A percentile compares a stretch with the other conserved stretches of the same genome.
Conservation (phyloP, 2,888 invertebrate genomes). For the Heliconius aoede region DNA sequence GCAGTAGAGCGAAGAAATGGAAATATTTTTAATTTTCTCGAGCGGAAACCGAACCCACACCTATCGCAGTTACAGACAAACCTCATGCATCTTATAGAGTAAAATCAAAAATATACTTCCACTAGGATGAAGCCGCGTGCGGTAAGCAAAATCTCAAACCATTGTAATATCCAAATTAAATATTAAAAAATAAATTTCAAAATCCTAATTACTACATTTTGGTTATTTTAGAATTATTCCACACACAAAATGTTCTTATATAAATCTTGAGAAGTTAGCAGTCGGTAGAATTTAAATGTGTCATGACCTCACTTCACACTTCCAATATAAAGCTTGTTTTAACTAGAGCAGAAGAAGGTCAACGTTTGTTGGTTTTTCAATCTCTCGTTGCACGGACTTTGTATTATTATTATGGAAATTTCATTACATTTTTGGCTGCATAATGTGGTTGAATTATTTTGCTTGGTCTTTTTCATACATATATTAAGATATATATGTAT, state of each 20-base stretch:
- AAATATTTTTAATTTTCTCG: too few relatives aligned
- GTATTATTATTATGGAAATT: constrained; percentile 29
- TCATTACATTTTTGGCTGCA: constrained; percentile 23
- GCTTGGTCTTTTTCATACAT: not conserved
- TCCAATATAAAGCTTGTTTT: constrained; percentile 40
- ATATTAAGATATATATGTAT: not conserved
- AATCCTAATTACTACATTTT: not conserved
- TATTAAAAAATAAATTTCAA: not conserved
- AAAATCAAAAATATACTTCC: too few relatives aligned
- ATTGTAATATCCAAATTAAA: not conserved
- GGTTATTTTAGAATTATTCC: constrained; percentile 4
- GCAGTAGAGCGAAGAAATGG: too few relatives aligned
- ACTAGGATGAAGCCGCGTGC: too few relatives aligned
- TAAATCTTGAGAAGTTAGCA: constrained; percentile 29
- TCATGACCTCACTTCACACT: constrained; percentile 45
- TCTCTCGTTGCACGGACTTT: constrained; percentile 31
- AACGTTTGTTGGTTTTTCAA: constrained; percentile 39
- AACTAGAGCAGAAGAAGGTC: constrained; percentile 41
- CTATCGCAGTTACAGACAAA: too few relatives aligned
- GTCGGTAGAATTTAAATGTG: constrained; percentile 38
- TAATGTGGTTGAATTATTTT: not conserved
- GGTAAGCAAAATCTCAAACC: not conserved
- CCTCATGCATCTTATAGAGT: too few relatives aligned
- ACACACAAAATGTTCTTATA: constrained; percentile 25
- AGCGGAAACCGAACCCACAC: too few relatives aligned